Evolutionary conservation across 2,797 vertebrate genomes (phyloP), one percentile per base, ranked within the genome.

Genomic region (Lutjanus argentimaculatus): DNA sequence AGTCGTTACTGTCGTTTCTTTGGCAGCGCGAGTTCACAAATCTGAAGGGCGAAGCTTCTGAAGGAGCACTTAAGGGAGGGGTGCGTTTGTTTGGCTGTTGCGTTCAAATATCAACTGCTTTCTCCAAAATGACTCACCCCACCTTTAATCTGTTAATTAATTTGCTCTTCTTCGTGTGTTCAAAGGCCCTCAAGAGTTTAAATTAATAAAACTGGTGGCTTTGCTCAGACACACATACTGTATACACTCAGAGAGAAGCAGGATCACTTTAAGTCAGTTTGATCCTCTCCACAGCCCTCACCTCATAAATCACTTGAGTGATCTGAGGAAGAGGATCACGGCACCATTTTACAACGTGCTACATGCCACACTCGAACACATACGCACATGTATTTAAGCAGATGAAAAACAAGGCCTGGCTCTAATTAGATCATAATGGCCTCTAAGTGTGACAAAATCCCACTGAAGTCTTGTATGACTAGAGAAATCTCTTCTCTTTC

Each of bases 361-460:
- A 77, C 13, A 48, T 72, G 68, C 43, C 51, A 48, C 36, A 64
- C 52, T 4, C 13, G 1, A 45, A 59, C 53, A 62, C 70, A 46
- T 7, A 55, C 65, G 52, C 69, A 77, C 67, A 65, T 16, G 5
- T 11, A 61, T 21, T 57, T 16, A 62, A 12, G 19, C 77, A 42
- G 42, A 55, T 19, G 61, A 83, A 46, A 16, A 13, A 46, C 40
- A 58, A 72, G 45, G 22, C 68, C 84, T 88, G 85, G 61, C 73
- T 86, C 75, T 68, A 64, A 84, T 91, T 77, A 69, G 51, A 57
- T 72, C 16, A 25, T 48, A 80, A 77, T 81, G 69, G 79, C 78
- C 53, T n/a, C 57, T 51, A 75, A 84, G 70, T 75, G 83, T 77
- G 80, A 84, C 72, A 69, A 52, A 81, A 87, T 80, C 80, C 66